These are phyloP conservation scores for Ochropleura plecta DNA, from an alignment of 2,888 invertebrate species.

Conservation along the genomic window DNA sequence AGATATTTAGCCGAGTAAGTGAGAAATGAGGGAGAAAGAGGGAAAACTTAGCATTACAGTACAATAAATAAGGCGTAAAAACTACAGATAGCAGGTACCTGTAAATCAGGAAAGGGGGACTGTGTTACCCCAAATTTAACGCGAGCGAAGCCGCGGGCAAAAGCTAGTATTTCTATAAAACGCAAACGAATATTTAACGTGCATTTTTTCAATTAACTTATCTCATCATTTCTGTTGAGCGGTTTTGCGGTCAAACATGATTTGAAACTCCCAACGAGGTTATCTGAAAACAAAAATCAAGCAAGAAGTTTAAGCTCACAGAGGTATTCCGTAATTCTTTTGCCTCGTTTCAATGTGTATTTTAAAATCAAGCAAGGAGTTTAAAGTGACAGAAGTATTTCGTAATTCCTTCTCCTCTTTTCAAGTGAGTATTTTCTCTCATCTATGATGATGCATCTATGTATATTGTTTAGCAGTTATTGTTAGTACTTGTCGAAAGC, in stretches of 20 bases:
- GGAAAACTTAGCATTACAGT: too few species aligned
- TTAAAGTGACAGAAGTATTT: background rate
- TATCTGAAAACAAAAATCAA: background rate
- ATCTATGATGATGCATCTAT: too few species aligned
- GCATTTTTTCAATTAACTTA: background rate
- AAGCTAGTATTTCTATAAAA: background rate
- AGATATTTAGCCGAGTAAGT: too few species aligned
- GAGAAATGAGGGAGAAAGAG: too few species aligned
- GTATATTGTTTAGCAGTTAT: background rate
- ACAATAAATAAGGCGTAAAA: too few species aligned
- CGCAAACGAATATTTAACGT: background rate
- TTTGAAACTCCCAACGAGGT: background rate
- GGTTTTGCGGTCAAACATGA: background rate
- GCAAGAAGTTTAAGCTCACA: background rate
- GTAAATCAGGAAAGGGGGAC: too few species aligned
- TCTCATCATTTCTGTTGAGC: background rate
- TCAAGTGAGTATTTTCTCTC: background rate
- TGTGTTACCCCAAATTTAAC: too few species aligned
- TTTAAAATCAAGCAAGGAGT: background rate
- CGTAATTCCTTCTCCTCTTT: background rate
- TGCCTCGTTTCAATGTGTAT: too few species aligned
- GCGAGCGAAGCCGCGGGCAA: too few species aligned
- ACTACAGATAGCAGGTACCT: too few species aligned
- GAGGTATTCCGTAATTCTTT: background rate
- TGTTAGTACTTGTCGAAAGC: background rate